A percentile compares a stretch with the other conserved stretches of the same genome.
Conservation (phyloP, 2,113 vertebrate species). For the Monarcha castaneiventris region DNA sequence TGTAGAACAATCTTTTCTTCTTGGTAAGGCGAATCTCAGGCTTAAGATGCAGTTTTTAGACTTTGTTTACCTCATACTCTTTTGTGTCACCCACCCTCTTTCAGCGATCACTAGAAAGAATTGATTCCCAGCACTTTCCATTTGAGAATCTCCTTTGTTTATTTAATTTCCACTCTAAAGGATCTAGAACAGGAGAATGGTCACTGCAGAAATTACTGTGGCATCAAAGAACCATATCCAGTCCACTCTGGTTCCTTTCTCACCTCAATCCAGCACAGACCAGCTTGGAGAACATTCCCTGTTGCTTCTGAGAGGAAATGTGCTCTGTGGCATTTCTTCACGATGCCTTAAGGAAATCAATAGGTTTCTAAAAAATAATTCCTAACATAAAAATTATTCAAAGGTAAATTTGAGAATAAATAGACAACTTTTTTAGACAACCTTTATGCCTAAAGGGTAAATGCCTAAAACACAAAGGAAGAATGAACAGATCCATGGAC, state of each 20-base stretch:
- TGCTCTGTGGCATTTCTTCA: not conserved
- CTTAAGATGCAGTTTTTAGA: not conserved
- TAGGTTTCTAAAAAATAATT: not conserved
- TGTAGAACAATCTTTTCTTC: not conserved
- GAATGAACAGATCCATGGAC: not conserved
- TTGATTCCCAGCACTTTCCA: not conserved
- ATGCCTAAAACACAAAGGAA: not conserved
- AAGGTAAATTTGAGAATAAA: not conserved
- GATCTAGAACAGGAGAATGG: not conserved
- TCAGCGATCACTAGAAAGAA: not conserved
- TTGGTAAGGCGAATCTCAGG: not conserved
- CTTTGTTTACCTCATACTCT: not conserved
- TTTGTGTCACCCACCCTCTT: not conserved
- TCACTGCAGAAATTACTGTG: not conserved
- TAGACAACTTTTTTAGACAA: not conserved
- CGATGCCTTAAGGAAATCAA: not conserved
- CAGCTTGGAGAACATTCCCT: not conserved
- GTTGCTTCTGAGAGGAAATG: not conserved
- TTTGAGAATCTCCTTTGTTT: not conserved
- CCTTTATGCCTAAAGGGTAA: not conserved
- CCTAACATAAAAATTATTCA: not conserved
- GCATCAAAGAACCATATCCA: not conserved
- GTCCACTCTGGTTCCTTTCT: not conserved
- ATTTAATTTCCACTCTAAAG: not conserved
- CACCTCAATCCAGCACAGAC: not conserved